phyloP scores from a whole-genome alignment of 2,888 invertebrate species.

The Drosophila lacicola region DNA sequence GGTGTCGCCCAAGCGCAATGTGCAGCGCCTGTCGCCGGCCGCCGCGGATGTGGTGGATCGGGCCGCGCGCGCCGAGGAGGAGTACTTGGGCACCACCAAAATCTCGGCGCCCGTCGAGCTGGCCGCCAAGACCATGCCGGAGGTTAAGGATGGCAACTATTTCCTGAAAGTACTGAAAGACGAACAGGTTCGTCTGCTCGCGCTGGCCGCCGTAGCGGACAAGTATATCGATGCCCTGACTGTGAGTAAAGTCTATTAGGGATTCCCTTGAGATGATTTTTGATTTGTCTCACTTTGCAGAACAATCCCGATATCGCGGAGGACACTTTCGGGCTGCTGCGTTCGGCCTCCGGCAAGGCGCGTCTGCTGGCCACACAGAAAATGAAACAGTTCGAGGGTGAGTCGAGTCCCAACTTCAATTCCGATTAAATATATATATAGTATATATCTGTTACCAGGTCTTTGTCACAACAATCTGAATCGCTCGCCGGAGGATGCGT shows the following conservation, averaged over 20 bases:
- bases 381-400: constrained; percentile 97
- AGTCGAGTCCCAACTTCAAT: constrained; percentile 18
- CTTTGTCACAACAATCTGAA: constrained; percentile 89
- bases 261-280: not conserved
- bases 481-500: constrained; percentile 91
- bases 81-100: constrained; percentile 33
- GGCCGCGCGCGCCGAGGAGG: constrained; percentile 31
- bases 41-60: constrained; percentile 72
- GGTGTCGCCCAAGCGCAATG: constrained; percentile 86
- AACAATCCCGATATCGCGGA: constrained; percentile 88
- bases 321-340: constrained; percentile 92
- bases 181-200: constrained; percentile 90
- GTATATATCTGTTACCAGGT: constrained; percentile 84
- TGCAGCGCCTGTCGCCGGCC: constrained; percentile 39
- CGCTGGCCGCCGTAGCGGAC: constrained; percentile 89
- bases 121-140: not conserved
- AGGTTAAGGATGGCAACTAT: constrained; percentile 89
- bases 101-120: constrained; percentile 4
- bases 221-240: constrained; percentile 88
- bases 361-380: constrained; percentile 95
- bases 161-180: constrained; percentile 91
- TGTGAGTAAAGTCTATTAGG: constrained; percentile 64
- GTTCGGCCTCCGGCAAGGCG: constrained; percentile 96
- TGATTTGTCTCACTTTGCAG: constrained; percentile 44
- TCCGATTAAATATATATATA: not conserved